Evolutionary conservation across 2,888 invertebrate species (phyloP), one percentile per base, ranked within the genome.

Genomic region (Cephus pygmeus): DNA sequence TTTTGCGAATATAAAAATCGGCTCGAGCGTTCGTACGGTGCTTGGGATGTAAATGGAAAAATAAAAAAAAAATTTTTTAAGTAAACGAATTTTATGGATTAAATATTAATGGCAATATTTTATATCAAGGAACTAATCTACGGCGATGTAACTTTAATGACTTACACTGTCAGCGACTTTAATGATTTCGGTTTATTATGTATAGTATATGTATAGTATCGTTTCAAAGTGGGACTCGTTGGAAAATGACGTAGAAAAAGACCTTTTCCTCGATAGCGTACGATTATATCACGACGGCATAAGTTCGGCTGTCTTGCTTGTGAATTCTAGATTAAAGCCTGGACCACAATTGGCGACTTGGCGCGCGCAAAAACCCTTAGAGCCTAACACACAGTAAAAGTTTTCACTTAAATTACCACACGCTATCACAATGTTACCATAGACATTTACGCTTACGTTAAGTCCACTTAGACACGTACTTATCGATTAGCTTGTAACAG

Each of bases 321-420:
- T 56, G 56, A 56, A 56, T 75, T 81, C 82, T 86, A 86, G 84
- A 69, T 88, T 87, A 87, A 88, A 89, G 87, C 88, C 88, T 86
- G 86, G 86, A 89, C 88, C 88, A 88, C 85, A 85, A 83, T 85
- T 85, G 83, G 83, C 85, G 83, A 82, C 77, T 79, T 68, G 80
- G 79, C 83, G 85, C 87, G 81, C 83, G 79, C 79, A 80, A 81
- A 81, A 34, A 36, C 73, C 23, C 34, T 56, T 73, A 15, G 15
- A 69, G 69, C 69, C 68, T n/a, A 35, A 33, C 34, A 34, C 73
- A 76, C 30, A 76, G 9, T 40, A 73, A 31, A 34, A 76, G 30
- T 36, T 23, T 69, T n/a, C 9, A 30, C 56, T 11, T 34, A 31
- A 69, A 33, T 12, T 12, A 34, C 71, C 4, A 71, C 71, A 71